A percentile compares a stretch with the other conserved stretches of the same genome.
Evolutionary conservation across 2,113 vertebrate species (phyloP).

Genomic region (Procavia capensis): DNA sequence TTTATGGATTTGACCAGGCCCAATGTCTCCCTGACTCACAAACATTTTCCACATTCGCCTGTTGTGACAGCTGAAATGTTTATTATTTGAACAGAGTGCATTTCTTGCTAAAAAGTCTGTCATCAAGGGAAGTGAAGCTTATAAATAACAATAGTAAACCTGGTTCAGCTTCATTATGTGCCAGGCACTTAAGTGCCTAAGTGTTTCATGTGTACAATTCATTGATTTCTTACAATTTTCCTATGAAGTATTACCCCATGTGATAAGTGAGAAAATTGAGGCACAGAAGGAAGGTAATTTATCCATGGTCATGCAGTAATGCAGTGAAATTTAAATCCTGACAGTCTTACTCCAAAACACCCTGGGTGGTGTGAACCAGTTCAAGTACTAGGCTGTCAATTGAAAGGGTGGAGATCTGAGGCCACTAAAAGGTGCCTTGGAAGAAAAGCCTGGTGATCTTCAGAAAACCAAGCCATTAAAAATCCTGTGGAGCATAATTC

Average conservation of each 20-base stretch:
- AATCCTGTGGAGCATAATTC: not conserved
- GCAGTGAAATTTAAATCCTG: not conserved
- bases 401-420: not conserved
- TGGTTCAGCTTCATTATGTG: not conserved
- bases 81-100: not conserved
- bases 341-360: not conserved
- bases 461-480: not conserved
- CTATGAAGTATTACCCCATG: not conserved
- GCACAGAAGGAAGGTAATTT: not conserved
- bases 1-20: not conserved
- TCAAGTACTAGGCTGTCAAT: not conserved
- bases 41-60: not conserved
- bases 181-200: not conserved
- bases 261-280: not conserved
- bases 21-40: accelerated
- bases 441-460: too few relatives aligned
- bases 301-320: not conserved
- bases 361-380: not conserved
- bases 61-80: not conserved
- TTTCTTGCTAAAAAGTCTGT: not conserved
- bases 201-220: not conserved
- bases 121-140: accelerated
- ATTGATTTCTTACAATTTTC: not conserved
- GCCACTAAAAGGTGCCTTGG: too few relatives aligned
- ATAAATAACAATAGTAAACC: not conserved